Percentiles rank a stretch among this genome's conserved stretches.
phyloP scores from a whole-genome alignment of 2,888 invertebrate genomes.

The Petrophora chlorosata region DNA sequence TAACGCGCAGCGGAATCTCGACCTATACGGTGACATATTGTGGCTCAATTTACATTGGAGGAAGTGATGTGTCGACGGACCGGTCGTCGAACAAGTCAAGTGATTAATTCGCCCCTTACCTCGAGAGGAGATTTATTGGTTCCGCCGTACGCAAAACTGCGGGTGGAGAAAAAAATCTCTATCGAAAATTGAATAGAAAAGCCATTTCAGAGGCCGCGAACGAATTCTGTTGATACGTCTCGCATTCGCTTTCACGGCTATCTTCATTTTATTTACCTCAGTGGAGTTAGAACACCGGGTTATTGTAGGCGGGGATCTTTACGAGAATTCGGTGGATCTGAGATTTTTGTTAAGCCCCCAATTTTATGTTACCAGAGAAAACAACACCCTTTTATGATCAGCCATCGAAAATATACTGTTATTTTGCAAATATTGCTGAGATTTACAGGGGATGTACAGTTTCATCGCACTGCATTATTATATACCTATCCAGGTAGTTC shows the following conservation, averaged over 20 bases:
- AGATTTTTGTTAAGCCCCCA: slow-evolving; percentile 23
- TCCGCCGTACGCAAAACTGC: slow-evolving; percentile 83
- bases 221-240: slow-evolving; percentile 71
- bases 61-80: slow-evolving; percentile 55
- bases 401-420: slow-evolving; percentile 5
- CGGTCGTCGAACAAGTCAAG: slow-evolving; percentile 70
- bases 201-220: slow-evolving; percentile 73
- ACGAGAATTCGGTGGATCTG: slow-evolving; percentile 20
- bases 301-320: slow-evolving; percentile 34
- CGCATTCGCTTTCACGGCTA: slow-evolving; percentile 69
- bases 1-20: slow-evolving; percentile 44
- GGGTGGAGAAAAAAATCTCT: slow-evolving; percentile 79
- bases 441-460: no score
- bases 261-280: slow-evolving; percentile 70
- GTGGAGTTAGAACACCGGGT: slow-evolving; percentile 50
- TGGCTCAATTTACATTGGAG: slow-evolving; percentile 51
- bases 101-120: slow-evolving; percentile 83
- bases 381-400: slow-evolving; percentile 19
- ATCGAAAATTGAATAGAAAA: slow-evolving; percentile 84
- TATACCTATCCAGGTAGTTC: no score
- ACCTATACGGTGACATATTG: slow-evolving; percentile 46
- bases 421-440: neutral
- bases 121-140: slow-evolving; percentile 82
- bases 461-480: no score
- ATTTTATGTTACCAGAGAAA: slow-evolving; percentile 23